Base-by-base conservation (phyloP, 2,113 vertebrate species). In the Scophthalmus maximus region DNA sequence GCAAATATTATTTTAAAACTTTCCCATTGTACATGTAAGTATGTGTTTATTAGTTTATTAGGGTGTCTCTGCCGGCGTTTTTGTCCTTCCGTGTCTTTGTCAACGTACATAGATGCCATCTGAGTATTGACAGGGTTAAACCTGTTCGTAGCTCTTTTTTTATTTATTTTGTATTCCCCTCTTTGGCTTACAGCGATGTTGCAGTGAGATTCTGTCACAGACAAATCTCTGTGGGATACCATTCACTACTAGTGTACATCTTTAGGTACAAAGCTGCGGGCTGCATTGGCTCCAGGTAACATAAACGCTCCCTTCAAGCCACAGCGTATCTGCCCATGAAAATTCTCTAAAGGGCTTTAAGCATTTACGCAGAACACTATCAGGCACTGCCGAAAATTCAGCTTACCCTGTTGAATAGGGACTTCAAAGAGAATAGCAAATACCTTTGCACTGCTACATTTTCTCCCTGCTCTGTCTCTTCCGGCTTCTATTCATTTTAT, bases 341-440 rank as follows among this genome's bases (percentile, higher is more conserved):
- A 97, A 98, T 96, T 96, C 96, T 98, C 96, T 94, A 95, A 97
- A 98, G 96, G 95, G 96, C 95, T 98, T 98, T 97, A 97, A 97
- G 96, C 97, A 95, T 98, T 98, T 97, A 97, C 95, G 95, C 95
- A 95, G 94, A 96, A 96, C 95, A 95, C 95, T 96, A 96, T 96
- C 96, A 96, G 95, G 92, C 91, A 78, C 93, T 92, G 95, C 95
- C 93, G 95, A 91, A 97, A 97, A 95, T 97, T 96, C 95, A 96
- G 95, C 95, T 96, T 97, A 96, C 96, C 96, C 96, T 96, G 94
- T 96, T 95, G 95, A 95, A 96, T 95, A 91, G 95, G 95, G 92
- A 96, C 96, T 97, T 97, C 96, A 97, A 97, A 97, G 95, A 95
- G 96, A 97, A 98, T 96, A 91, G 94, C 94, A 96, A 96, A 97